phyloP scores from a whole-genome alignment of 1,140 invertebrate genomes.

The Apis florea region DNA sequence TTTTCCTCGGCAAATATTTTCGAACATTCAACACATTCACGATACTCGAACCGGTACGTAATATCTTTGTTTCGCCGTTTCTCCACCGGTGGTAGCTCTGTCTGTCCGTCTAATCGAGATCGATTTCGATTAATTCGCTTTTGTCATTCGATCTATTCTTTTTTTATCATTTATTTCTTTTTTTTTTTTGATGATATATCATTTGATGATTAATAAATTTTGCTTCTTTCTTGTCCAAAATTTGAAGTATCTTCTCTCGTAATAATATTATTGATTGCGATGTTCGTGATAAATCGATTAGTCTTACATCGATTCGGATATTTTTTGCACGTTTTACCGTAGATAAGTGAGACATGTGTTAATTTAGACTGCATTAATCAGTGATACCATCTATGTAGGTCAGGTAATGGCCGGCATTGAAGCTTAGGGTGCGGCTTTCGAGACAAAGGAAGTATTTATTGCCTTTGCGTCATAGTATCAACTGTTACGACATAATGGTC shows the following conservation, averaged over 20 bases:
- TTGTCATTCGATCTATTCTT: neutral
- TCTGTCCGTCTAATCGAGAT: neutral
- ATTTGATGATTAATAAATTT: neutral
- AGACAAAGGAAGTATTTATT: conserved; percentile 71
- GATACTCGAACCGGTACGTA: neutral
- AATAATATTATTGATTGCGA: conserved; percentile 26
- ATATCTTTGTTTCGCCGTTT: neutral
- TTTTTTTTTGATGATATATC: neutral
- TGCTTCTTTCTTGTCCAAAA: neutral
- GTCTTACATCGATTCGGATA: conserved; percentile 25
- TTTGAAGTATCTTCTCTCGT: neutral
- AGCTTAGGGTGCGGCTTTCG: conserved; percentile 63
- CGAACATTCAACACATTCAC: neutral
- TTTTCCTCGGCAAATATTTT: neutral
- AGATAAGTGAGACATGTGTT: conserved; percentile 46
- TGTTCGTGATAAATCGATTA: conserved; percentile 27
- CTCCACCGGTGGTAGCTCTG: neutral
- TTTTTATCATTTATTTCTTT: too few species aligned
- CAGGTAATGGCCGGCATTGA: conserved; percentile 66
- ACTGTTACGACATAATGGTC: conserved; percentile 40
- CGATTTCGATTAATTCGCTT: neutral
- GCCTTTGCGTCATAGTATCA: conserved; percentile 53
- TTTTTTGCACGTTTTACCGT: conserved; percentile 23
- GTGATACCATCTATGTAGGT: conserved; percentile 65
- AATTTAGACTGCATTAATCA: conserved; percentile 66